Base-by-base conservation (phyloP, 2,888 invertebrate genomes). In the Eilema depressum region DNA sequence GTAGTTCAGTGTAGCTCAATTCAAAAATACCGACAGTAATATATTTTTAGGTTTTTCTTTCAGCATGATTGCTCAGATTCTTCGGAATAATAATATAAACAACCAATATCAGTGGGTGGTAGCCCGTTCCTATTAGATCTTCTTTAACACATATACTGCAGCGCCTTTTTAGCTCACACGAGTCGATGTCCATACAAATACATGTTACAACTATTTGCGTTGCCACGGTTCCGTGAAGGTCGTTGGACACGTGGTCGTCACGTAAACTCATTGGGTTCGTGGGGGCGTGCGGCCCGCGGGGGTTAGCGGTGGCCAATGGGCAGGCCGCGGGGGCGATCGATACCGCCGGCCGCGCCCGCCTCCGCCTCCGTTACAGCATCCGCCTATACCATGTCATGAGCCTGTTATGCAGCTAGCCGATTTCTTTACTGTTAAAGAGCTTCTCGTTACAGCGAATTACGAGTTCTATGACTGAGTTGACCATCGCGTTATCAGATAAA, bases 211-310 rank as follows among this genome's bases (percentile, higher is more conserved):
- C 66, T 75, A 83, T 83, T 83, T 85, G 82, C 81, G 76, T 82
- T 86, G 82, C 75, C 72, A 78, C 75, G 79, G 80, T 77, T 75
- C 80, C 83, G 86, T 89, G 89, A 91, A 91, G 91, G 89, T 89
- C 89, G 87, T 77, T 74, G 79, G 86, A 87, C 90, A 91, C 89
- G 89, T 91, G 90, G 87, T 86, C 81, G 81, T 82, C 80, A 88
- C 85, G 88, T 89, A 86, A 86, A 86, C 83, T 86, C 84, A 85
- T 80, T 86, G 87, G 86, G 76, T 75, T 77, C 77, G 78, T 77
- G 77, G 78, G 83, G 84, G 84, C 79, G 82, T 81, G 83, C 73
- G 85, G 81, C 80, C 74, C 71, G 81, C 75, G 77, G 81, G 78
- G 81, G 75, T 77, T 70, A 73, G 71, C 75, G 76, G 30, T 65